phyloP scores from a whole-genome alignment of 2,888 invertebrate species.

The Drosophila tripunctata region DNA sequence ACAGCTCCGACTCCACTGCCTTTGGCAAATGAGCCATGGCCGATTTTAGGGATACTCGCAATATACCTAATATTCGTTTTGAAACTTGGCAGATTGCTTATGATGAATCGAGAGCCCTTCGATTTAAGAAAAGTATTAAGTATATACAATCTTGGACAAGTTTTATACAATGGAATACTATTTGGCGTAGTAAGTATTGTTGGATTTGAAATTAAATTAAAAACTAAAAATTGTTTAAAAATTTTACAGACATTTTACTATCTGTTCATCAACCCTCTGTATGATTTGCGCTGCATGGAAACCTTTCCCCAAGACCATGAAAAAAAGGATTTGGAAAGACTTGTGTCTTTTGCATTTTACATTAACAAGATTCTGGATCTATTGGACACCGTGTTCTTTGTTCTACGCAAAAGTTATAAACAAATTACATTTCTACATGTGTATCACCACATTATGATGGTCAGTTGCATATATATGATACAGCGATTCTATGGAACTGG shows the following conservation, averaged over 20 bases:
- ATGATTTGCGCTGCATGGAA: slow-evolving; percentile 35
- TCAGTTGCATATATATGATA: slow-evolving; percentile 89
- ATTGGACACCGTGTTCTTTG: slow-evolving; percentile 93
- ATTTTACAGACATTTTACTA: slow-evolving; percentile 32
- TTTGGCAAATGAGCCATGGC: slow-evolving; percentile 28
- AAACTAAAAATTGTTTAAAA: too few relatives aligned
- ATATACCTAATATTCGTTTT: slow-evolving; percentile 39
- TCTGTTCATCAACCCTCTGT: slow-evolving; percentile 16
- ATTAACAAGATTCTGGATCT: slow-evolving; percentile 89
- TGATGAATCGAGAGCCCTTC: slow-evolving; percentile 40
- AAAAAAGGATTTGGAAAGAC: slow-evolving; percentile 32
- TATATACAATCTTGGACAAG: slow-evolving; percentile 42
- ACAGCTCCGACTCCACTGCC: slow-evolving; percentile 35
- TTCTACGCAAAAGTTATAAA: slow-evolving; percentile 93
- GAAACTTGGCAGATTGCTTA: slow-evolving; percentile 30
- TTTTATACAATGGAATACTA: slow-evolving; percentile 34
- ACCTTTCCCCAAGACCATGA: slow-evolving; percentile 16
- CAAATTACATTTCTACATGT: slow-evolving; percentile 95
- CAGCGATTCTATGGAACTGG: slow-evolving; percentile 90
- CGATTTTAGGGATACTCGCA: slow-evolving; percentile 2
- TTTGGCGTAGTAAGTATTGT: slow-evolving; percentile 33
- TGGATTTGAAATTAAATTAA: not conserved
- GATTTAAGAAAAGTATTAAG: slow-evolving; percentile 22
- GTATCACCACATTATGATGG: slow-evolving; percentile 93
- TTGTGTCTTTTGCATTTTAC: slow-evolving; percentile 65